A percentile compares a stretch with the other conserved stretches of the same genome.
Conservation (phyloP, 2,797 vertebrate genomes). For the Perdix hodgsoniae region DNA sequence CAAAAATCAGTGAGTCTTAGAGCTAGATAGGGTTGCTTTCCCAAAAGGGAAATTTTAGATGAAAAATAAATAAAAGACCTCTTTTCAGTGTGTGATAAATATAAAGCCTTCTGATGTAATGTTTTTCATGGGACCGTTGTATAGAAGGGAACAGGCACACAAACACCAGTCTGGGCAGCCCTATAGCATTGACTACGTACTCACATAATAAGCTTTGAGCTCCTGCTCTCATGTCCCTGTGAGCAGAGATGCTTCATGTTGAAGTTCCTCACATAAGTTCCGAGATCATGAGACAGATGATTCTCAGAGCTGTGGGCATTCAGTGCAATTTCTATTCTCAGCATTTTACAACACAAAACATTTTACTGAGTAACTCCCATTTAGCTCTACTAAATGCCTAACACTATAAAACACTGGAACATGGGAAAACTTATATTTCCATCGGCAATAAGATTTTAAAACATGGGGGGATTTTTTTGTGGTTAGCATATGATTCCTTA, state of each 20-base stretch:
- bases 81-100: background rate
- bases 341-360: background rate
- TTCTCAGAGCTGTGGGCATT: background rate
- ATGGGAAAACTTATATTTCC: conserved; percentile 31
- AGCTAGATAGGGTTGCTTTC: background rate
- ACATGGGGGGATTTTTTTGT: background rate
- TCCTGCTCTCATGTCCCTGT: background rate
- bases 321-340: background rate
- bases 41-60: background rate
- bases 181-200: background rate
- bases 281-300: background rate
- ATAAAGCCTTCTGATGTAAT: background rate
- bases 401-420: background rate
- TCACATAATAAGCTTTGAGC: fast-evolving
- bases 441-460: conserved; percentile 11
- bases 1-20: background rate
- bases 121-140: background rate
- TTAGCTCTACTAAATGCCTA: background rate
- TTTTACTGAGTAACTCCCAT: background rate
- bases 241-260: fast-evolving
- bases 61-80: background rate
- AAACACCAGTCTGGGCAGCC: background rate
- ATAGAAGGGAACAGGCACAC: background rate
- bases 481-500: background rate
- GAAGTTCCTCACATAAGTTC: background rate